Evolutionary conservation across 2,797 vertebrate species (phyloP).

Genomic region (Gymnopithys bicolor): DNA sequence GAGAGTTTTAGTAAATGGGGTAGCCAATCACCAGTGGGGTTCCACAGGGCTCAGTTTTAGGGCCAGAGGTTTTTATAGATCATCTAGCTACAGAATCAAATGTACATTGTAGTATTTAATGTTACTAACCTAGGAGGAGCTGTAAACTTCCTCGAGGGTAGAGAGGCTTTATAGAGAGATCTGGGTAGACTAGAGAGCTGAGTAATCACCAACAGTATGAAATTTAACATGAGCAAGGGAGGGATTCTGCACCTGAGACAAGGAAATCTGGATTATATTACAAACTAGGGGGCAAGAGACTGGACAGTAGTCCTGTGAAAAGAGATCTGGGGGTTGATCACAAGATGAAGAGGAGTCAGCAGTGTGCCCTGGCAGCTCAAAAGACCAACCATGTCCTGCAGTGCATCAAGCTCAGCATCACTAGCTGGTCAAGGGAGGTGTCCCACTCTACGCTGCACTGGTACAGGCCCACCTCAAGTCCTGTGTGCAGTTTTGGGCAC

Average conservation of each 20-base stretch:
- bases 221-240: not conserved
- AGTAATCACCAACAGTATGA: not conserved
- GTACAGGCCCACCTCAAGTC: not conserved
- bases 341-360: not conserved
- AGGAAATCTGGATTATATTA: not conserved
- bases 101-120: not conserved
- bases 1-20: not conserved
- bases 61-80: not conserved
- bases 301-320: not conserved
- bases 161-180: not conserved
- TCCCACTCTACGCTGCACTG: not conserved
- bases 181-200: not conserved
- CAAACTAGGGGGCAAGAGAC: not conserved
- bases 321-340: not conserved
- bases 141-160: rapidly evolving
- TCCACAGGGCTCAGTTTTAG: not conserved
- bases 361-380: not conserved
- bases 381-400: not conserved
- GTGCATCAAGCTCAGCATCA: too few relatives aligned
- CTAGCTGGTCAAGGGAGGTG: not conserved
- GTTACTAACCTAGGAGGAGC: not conserved
- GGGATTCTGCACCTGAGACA: not conserved
- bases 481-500: not conserved
- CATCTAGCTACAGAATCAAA: not conserved
- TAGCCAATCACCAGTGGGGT: not conserved